Base-by-base conservation (phyloP, 2,113 vertebrate species). In the Mastomys coucha region DNA sequence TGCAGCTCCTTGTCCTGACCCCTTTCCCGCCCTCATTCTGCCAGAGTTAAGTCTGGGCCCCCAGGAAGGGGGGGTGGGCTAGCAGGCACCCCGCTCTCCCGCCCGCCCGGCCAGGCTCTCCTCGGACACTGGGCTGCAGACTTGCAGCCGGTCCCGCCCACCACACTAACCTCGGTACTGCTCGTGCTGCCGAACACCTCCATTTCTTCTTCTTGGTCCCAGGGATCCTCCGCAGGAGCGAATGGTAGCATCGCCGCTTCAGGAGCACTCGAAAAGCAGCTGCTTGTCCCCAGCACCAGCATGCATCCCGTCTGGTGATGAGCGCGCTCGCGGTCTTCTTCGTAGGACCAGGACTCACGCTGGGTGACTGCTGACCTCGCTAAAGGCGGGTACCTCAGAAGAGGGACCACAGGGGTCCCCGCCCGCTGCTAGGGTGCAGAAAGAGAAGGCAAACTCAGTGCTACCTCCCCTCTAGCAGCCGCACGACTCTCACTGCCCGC, bases 151-250 rank as follows among this genome's bases (percentile, higher is more conserved):
- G 39, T 89, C 85, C 39, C 22, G 16, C 42, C 93, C 80, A 73
- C 91, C 86, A 76, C 91, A 97, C 97, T 97, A 92, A 98, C 97
- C 98, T 98, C 96, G 82, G 96, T 75, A 75, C 72, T 39, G 98
- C 99, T 72, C 39, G 58, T 98, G 95, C 98, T 97, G 97, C 98
- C 98, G 94, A 98, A 99, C 98, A 99, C 98, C 98, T 99, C 99
- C 99, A 99, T 99, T 98, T 99, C 99, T 99, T 99, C 99, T 99
- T 98, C 98, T 58, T 58, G 56, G 98, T 99, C 98, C 99, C 99
- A 98, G 97, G 98, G 98, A 98, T 99, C 98, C 93, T 98, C 98
- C 98, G 98, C 99, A 98, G 99, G 98, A 94, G 98, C 97, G 95
- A 98, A 99, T 97, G 99, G 99, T 98, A 99, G 99, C 99, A 98